Evolutionary conservation across 2,888 invertebrate genomes (phyloP).

Genomic region (Calameuta idolon): DNA sequence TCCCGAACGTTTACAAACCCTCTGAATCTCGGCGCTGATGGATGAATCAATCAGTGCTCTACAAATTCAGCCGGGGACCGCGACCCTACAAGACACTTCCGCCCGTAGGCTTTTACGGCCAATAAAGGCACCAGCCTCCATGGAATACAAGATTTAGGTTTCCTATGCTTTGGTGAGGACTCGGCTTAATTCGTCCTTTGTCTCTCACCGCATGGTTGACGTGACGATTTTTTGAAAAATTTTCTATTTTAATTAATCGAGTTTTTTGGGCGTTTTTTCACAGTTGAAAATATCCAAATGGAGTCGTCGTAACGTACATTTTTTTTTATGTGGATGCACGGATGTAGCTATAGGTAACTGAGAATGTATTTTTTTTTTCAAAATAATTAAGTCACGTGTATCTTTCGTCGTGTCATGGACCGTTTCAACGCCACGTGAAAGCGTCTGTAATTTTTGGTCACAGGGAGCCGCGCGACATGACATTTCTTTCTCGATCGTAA

Average conservation of each 20-base stretch:
- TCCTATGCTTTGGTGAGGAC: conserved; percentile 26
- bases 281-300: not conserved
- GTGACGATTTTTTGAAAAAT: not conserved
- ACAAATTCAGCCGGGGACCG: conserved; percentile 15
- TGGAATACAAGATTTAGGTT: conserved; percentile 48
- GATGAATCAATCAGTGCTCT: conserved; percentile 22
- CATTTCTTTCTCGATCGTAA: not conserved
- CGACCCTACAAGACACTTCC: conserved; percentile 25
- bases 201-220: not conserved
- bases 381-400: not conserved
- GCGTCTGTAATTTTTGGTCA: not conserved
- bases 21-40: conserved; percentile 11
- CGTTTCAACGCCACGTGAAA: not conserved
- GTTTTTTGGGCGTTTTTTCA: not conserved
- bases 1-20: conserved; percentile 5
- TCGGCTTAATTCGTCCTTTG: not conserved
- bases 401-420: not conserved
- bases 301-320: not conserved
- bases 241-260: not conserved
- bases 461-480: not conserved
- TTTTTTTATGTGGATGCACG: not conserved
- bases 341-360: not conserved
- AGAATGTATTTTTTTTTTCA: not conserved
- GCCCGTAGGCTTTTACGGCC: conserved; percentile 37
- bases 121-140: conserved; percentile 39